phyloP scores from a whole-genome alignment of 2,113 vertebrate species.

The Montifringilla adamsi region DNA sequence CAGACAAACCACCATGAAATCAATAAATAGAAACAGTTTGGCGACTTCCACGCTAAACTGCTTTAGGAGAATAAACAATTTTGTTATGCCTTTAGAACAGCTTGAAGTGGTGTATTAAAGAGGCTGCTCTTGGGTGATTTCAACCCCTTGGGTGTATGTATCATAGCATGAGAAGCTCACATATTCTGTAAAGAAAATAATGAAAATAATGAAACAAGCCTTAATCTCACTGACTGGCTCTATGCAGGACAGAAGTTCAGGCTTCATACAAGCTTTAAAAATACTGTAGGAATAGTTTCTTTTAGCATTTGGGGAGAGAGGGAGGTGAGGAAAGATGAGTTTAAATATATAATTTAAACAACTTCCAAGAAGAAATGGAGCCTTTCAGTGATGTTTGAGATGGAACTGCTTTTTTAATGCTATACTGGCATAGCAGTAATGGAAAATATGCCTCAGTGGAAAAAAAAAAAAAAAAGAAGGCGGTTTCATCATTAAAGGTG shows the following conservation, averaged over 20 bases:
- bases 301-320: neutral
- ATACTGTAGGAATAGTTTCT: neutral
- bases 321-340: constrained; percentile 19
- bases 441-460: constrained; percentile 64
- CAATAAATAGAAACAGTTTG: neutral
- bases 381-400: constrained; percentile 58
- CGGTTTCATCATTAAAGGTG: constrained; percentile 60
- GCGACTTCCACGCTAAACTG: neutral
- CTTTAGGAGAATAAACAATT: neutral
- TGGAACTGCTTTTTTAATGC: constrained; percentile 46
- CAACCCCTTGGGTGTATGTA: neutral
- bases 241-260: neutral
- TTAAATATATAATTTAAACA: constrained; percentile 50
- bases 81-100: neutral
- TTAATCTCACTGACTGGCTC: neutral
- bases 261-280: neutral
- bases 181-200: neutral
- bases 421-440: constrained; percentile 37
- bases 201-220: neutral
- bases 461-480: constrained; percentile 18
- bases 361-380: constrained; percentile 51
- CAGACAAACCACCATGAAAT: neutral
- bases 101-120: neutral
- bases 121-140: neutral
- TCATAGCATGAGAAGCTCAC: neutral